Percentiles rank a stretch among this genome's conserved stretches.
phyloP scores from a whole-genome alignment of 2,797 vertebrate species.

The Nyctalus aviator region DNA sequence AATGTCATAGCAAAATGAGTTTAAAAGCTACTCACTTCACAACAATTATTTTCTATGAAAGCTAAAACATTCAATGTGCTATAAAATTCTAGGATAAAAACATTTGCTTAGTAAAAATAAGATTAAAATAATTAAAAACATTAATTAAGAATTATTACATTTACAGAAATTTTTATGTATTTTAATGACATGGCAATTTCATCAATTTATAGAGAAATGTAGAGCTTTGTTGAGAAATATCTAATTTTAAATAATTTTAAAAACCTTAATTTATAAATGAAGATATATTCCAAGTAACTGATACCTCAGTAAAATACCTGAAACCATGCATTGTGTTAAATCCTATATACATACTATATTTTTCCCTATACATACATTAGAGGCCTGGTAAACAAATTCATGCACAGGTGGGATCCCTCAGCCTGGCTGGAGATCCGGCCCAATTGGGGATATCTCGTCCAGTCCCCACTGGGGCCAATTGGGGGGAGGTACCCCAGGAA shows the following conservation, averaged over 20 bases:
- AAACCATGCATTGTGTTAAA: not conserved
- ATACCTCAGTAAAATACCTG: not conserved
- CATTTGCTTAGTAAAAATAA: constrained; percentile 11
- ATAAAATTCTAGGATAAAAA: not conserved
- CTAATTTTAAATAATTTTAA: not conserved
- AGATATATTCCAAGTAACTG: not conserved
- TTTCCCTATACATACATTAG: not conserved
- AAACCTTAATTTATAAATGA: not conserved
- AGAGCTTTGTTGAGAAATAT: not conserved
- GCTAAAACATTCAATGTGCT: not conserved
- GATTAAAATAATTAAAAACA: not conserved
- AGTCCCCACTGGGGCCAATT: too few species aligned
- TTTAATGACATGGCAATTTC: not conserved
- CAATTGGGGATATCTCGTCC: too few species aligned
- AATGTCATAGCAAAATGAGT: not conserved
- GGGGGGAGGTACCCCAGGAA: too few species aligned
- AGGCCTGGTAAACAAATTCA: too few species aligned
- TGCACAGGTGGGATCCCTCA: too few species aligned
- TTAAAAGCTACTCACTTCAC: not conserved
- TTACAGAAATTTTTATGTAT: constrained; percentile 9
- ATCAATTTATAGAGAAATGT: constrained; percentile 15
- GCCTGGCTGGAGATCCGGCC: too few species aligned
- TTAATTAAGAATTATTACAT: not conserved
- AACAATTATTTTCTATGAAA: not conserved
- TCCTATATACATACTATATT: not conserved